phyloP scores from a whole-genome alignment of 2,888 invertebrate species.

The Drosophila hamatofila region DNA sequence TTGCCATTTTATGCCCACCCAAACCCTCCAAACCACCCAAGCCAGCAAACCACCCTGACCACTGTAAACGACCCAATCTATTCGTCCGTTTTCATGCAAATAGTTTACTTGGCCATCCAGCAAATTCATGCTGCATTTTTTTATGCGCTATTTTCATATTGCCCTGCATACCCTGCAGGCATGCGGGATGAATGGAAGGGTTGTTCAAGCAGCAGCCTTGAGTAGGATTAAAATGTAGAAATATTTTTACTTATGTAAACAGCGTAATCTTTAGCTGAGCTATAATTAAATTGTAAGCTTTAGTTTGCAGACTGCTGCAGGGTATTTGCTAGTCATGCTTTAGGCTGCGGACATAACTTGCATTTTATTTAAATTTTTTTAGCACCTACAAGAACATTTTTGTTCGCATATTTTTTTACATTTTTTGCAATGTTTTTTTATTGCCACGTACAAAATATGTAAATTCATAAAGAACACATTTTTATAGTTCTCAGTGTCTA shows the following conservation, averaged over 20 bases:
- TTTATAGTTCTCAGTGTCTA: background rate
- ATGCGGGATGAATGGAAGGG: background rate
- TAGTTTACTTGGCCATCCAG: conserved; percentile 24
- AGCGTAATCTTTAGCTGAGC: background rate
- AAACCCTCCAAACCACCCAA: background rate
- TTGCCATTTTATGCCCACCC: conserved; percentile 38
- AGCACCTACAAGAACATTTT: conserved; percentile 25
- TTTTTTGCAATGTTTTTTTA: background rate
- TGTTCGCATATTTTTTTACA: background rate
- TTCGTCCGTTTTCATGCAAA: conserved; percentile 3
- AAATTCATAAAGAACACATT: background rate
- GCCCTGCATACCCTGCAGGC: conserved; percentile 8
- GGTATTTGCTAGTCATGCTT: background rate
- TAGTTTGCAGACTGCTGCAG: background rate
- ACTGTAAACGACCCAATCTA: background rate
- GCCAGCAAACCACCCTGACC: background rate
- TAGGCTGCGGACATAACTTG: background rate
- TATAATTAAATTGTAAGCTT: background rate
- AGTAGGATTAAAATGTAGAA: background rate
- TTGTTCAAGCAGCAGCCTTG: background rate
- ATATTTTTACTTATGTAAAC: background rate
- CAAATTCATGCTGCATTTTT: conserved; percentile 39
- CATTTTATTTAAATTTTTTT: background rate
- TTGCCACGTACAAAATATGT: background rate
- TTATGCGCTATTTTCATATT: conserved; percentile 12